Evolutionary conservation across 2,888 invertebrate genomes (phyloP), one percentile per base, ranked within the genome.

Genomic region (Polymixis flavicincta): DNA sequence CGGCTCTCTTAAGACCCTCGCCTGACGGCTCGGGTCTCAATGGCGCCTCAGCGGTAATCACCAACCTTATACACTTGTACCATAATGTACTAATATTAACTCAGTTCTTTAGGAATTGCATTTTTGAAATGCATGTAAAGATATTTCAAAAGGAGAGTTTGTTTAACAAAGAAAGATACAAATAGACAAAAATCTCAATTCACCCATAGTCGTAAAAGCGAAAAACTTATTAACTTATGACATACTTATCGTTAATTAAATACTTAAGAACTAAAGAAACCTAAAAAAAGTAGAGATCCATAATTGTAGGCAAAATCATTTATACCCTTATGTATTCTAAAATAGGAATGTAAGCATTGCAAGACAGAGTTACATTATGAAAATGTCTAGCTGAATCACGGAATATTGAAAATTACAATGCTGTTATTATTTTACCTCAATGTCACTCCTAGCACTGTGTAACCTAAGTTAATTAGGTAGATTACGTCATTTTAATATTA

Each of bases 261-360:
- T 42, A 42, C 37, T 71, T 66, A 78, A 59, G 50, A 80, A 80
- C 55, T 75, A 69, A 61, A 71, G 2, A 65, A 70, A 80, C 52
- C 0, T 63, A 55, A 86, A 73, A 52, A 52, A 69, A 0, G 6
- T 54, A 60, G 71, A 83, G 65, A 80, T 77, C 61, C 32, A 57
- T 66, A 32, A 61, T 67, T 52, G 37, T 81, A 82, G 68, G 80
- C 75, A 82, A 87, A 77, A 48, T 42, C 80, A 73, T 13, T 54
- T 69, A 84, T 81, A 73, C 22, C 57, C 59, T 71, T 85, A 85
- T 70, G 64, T 68, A 61, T 73, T 74, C 76, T 85, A 83, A 71
- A 72, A 72, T 48, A 85, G 75, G 80, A 69, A 74, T 75, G 74
- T 74, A 87, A 87, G 77, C 80, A 57, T 73, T 68, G 78, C 74